Base-by-base conservation (phyloP, 2,888 invertebrate species). In the Gonocerus acuteangulatus region DNA sequence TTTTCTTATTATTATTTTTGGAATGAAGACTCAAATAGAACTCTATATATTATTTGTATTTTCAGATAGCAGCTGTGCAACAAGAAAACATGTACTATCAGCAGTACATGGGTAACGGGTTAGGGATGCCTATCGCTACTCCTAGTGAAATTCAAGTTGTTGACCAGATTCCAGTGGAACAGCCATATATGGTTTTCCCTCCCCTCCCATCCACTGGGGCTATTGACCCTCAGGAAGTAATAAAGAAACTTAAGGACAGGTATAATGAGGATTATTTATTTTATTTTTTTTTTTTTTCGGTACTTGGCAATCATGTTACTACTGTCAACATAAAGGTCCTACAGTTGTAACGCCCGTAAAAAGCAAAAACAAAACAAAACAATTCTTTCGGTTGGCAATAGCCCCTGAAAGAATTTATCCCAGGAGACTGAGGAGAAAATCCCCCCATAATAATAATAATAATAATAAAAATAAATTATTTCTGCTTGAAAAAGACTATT, bases 31-130 rank as follows among this genome's bases (percentile, higher is more conserved):
- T n/a, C n/a, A n/a, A n/a, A n/a, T n/a, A n/a, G n/a, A n/a, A n/a
- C n/a, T n/a, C n/a, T n/a, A n/a, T n/a, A n/a, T n/a, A n/a, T n/a
- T n/a, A n/a, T n/a, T n/a, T n/a, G n/a, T n/a, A n/a, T n/a, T 27
- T 27, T 27, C 61, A 76, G 76, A 74, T 77, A 64, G 76, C 74
- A 66, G 77, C 77, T 21, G 77, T 73, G 2, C 77, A 77, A 63
- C 77, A 78, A 62, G 77, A 77, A 68, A 74, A 72, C n/a, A 71
- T 76, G 66, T 72, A 74, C 66, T 73, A 75, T 56, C 74, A 74
- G 54, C 74, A 74, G 62, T 75, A 73, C 60, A 65, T 67, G 39
- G 51, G 48, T 1, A 47, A 60, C 21, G 39, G 51, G n/a, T 32
- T 49, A 21, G 44, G 42, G 19, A 27, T 48, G 7, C n/a, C 39